phyloP scores from a whole-genome alignment of 2,888 invertebrate species.

The Euspilapteryx auroguttella region DNA sequence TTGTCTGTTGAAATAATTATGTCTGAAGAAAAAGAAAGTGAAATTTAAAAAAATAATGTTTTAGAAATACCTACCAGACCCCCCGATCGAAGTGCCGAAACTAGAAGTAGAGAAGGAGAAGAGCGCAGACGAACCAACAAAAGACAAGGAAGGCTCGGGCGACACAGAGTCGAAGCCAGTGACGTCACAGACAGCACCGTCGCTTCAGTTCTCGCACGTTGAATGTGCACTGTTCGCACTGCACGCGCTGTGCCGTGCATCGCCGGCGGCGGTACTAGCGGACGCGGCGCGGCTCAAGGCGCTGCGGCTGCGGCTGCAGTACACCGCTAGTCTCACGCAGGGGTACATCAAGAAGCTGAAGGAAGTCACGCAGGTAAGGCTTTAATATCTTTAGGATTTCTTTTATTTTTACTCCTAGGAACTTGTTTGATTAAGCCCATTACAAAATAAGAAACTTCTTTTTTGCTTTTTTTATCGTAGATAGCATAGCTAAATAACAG shows the following conservation, averaged over 20 bases:
- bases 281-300: constrained; percentile 79
- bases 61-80: constrained; percentile 86
- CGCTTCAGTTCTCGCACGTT: constrained; percentile 89
- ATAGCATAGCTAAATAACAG: too few relatives aligned
- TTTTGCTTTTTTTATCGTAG: too few relatives aligned
- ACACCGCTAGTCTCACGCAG: constrained; percentile 89
- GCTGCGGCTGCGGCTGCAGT: constrained; percentile 84
- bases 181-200: constrained; percentile 65
- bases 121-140: constrained; percentile 13
- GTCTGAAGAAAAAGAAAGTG: too few relatives aligned
- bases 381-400: not conserved
- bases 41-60: too few relatives aligned
- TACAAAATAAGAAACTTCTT: too few relatives aligned
- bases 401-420: too few relatives aligned
- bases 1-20: too few relatives aligned
- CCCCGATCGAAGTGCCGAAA: constrained; percentile 70
- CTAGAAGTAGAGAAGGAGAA: constrained; percentile 36
- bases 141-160: too few relatives aligned
- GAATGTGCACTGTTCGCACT: constrained; percentile 85
- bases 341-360: constrained; percentile 74
- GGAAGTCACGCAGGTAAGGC: constrained; percentile 56
- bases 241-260: constrained; percentile 77
- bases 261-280: constrained; percentile 72
- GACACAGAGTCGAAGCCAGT: too few relatives aligned
- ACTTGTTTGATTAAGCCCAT: too few relatives aligned